These are phyloP conservation scores for Stenotaenia linearis DNA, from an alignment of 2,888 invertebrate genomes.

Conservation along the genomic window DNA sequence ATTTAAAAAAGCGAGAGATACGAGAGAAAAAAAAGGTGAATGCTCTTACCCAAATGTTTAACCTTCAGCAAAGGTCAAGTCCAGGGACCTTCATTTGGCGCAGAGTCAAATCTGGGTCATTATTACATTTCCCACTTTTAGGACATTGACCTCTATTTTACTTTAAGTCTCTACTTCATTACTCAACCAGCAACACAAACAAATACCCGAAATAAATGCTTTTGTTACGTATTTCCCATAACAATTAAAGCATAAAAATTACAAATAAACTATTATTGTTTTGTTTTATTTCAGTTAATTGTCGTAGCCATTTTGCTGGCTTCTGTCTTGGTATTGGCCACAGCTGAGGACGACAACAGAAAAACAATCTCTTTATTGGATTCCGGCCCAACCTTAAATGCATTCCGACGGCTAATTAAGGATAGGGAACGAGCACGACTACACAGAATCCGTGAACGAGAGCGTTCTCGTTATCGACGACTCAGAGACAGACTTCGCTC, in stretches of 20 bases:
- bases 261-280: too few relatives aligned
- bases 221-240: too few relatives aligned
- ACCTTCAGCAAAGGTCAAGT: not conserved
- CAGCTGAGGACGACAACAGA: not conserved
- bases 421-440: constrained; percentile 13
- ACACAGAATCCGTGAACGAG: constrained; percentile 3
- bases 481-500: constrained; percentile 29
- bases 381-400: constrained; percentile 19
- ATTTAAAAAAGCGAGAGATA: too few relatives aligned
- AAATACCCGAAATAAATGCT: too few relatives aligned
- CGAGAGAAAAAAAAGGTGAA: not conserved
- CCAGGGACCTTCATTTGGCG: constrained; percentile 1
- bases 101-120: not conserved
- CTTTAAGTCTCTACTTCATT: not conserved
- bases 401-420: constrained; percentile 27
- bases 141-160: not conserved
- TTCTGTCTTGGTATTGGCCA: not conserved
- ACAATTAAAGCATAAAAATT: too few relatives aligned
- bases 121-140: not conserved
- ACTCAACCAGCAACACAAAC: too few relatives aligned
- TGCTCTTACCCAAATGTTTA: not conserved
- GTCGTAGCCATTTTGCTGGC: constrained; percentile 24
- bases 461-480: constrained; percentile 27
- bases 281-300: not conserved
- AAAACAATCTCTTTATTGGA: constrained; percentile 12